Conservation (phyloP, 2,888 invertebrate genomes). For the Oscheius sp. region DNA sequence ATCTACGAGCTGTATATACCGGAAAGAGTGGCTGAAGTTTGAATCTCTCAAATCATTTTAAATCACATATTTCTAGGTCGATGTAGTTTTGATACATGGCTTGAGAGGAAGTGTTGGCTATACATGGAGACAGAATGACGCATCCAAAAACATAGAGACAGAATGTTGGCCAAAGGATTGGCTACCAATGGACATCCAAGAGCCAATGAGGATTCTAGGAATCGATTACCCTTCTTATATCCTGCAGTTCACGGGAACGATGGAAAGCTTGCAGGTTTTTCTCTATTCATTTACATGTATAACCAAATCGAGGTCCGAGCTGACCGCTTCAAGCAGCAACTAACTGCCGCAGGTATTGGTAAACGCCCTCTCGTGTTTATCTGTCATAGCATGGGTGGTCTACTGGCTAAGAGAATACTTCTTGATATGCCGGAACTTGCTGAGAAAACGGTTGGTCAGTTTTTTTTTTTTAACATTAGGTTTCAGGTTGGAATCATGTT, state of each 20-base stretch:
- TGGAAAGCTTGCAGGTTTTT: conserved; percentile 55
- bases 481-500: conserved; percentile 66
- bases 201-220: conserved; percentile 64
- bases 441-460: conserved; percentile 40
- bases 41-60: conserved; percentile 3
- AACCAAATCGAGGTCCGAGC: conserved; percentile 49
- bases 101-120: conserved; percentile 65
- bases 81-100: conserved; percentile 69
- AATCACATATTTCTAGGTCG: conserved; percentile 44
- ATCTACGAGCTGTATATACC: conserved; percentile 65
- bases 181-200: conserved; percentile 62
- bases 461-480: neutral
- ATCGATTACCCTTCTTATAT: conserved; percentile 68
- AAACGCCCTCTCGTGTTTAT: conserved; percentile 67
- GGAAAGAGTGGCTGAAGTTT: conserved; percentile 46
- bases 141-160: conserved; percentile 48
- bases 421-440: conserved; percentile 57
- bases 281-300: no score
- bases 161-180: conserved; percentile 72
- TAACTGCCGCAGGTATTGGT: conserved; percentile 63
- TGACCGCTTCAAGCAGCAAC: conserved; percentile 51
- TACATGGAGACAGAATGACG: conserved; percentile 69
- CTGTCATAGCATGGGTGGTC: conserved; percentile 70
- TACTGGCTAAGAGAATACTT: conserved; percentile 66
- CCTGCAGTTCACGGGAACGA: conserved; percentile 57